These are phyloP conservation scores for Dissostichus mawsoni DNA, from an alignment of 2,113 vertebrate species.

Conservation along the genomic window DNA sequence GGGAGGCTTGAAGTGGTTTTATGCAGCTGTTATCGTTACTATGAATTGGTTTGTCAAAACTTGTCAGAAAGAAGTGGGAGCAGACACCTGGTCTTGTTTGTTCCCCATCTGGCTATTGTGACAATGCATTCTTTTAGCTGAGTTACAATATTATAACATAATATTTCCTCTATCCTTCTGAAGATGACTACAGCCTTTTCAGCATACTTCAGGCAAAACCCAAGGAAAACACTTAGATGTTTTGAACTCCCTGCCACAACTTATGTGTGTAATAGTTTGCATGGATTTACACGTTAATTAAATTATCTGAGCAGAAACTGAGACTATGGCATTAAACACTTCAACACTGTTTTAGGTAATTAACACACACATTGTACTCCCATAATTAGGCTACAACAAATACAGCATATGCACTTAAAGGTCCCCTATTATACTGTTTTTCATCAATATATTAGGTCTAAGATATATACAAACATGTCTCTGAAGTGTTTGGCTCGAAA, in stretches of 20 bases:
- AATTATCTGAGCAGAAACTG: neutral
- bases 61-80: constrained; percentile 37
- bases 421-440: too few relatives aligned
- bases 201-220: neutral
- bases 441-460: too few relatives aligned
- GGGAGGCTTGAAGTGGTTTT: constrained; percentile 21
- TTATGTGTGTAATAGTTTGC: neutral
- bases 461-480: too few relatives aligned
- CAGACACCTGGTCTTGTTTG: constrained; percentile 41
- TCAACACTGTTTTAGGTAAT: neutral
- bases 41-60: constrained; percentile 47
- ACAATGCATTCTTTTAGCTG: neutral
- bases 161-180: neutral
- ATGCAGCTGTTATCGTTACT: constrained; percentile 53
- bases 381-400: neutral
- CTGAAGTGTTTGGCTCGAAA: too few relatives aligned
- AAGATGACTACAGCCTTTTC: neutral
- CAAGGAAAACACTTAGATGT: neutral
- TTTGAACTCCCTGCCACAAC: too few relatives aligned
- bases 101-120: constrained; percentile 11
- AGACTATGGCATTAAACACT: neutral
- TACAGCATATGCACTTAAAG: neutral
- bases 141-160: neutral
- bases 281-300: neutral
- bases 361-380: neutral